A percentile compares a stretch with the other conserved stretches of the same genome.
Conservation (phyloP, 2,113 vertebrate species). For the Oxyura jamaicensis region DNA sequence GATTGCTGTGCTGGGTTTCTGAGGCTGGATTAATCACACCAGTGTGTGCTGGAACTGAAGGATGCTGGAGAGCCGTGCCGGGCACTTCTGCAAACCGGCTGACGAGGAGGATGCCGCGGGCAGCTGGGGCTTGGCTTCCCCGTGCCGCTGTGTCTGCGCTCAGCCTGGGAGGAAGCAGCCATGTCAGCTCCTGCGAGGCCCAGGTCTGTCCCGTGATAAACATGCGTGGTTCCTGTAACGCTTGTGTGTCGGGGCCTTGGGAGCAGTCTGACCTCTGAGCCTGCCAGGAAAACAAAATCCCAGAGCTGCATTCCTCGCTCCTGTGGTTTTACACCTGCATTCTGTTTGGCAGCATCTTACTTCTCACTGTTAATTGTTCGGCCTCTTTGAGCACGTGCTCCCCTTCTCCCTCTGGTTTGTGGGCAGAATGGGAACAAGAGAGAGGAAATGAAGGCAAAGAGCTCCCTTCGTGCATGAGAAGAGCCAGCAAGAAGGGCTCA, state of each 20-base stretch:
- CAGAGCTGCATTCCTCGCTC: background rate
- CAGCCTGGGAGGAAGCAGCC: background rate
- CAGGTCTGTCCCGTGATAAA: background rate
- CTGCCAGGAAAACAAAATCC: background rate
- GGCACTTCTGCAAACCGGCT: background rate
- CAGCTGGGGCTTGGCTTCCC: background rate
- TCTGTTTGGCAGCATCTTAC: background rate
- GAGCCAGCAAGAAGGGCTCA: background rate
- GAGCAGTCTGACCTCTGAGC: conserved; percentile 23
- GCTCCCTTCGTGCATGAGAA: background rate
- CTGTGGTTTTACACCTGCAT: background rate
- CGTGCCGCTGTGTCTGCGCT: rapidly evolving
- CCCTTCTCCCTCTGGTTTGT: background rate
- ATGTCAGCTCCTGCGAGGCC: background rate
- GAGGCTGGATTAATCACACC: background rate
- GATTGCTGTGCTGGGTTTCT: background rate
- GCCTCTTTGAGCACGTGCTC: background rate
- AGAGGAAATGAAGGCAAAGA: conserved; percentile 5
- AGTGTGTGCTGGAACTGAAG: background rate
- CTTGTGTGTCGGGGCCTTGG: background rate
- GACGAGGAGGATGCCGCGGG: background rate
- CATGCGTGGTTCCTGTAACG: background rate
- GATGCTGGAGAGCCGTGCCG: background rate
- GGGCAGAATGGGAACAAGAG: background rate
- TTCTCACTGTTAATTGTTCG: background rate